Evolutionary conservation across 2,888 invertebrate species (phyloP).

Genomic region (Tipula lateralis): DNA sequence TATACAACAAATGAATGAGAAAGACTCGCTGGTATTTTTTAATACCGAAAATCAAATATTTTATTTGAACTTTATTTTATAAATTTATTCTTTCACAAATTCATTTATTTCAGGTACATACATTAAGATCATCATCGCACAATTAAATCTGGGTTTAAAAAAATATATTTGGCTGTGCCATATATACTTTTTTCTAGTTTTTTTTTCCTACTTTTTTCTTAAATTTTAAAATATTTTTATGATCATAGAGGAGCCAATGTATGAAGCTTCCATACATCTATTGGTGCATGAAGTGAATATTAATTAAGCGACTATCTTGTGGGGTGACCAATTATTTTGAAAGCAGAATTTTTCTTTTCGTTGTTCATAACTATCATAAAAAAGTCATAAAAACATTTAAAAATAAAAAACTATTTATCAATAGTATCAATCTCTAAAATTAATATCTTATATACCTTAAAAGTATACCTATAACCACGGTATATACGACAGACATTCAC

Average conservation of each 20-base stretch:
- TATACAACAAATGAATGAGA: background rate
- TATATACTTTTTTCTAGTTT: too few relatives aligned
- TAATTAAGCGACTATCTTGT: background rate
- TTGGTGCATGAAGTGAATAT: background rate
- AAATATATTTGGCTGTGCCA: too few relatives aligned
- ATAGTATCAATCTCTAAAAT: background rate
- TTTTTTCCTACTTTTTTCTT: background rate
- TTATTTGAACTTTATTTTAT: constrained; percentile 19
- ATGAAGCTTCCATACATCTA: too few relatives aligned
- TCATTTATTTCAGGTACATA: background rate
- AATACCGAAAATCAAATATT: constrained; percentile 3
- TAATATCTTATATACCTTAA: too few relatives aligned
- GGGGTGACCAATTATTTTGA: constrained; percentile 11
- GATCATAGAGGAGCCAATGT: background rate
- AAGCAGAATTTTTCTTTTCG: background rate
- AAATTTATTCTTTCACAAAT: constrained; percentile 19
- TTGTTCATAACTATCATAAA: background rate
- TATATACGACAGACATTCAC: too few relatives aligned
- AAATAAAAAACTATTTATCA: background rate
- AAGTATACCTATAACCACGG: too few relatives aligned
- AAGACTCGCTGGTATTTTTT: background rate
- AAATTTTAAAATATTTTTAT: background rate
- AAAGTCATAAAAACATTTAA: background rate
- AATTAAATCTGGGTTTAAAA: background rate
- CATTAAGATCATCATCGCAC: background rate